Evolutionary conservation across 2,888 invertebrate species (phyloP).

Genomic region (Spicauda simplicius): DNA sequence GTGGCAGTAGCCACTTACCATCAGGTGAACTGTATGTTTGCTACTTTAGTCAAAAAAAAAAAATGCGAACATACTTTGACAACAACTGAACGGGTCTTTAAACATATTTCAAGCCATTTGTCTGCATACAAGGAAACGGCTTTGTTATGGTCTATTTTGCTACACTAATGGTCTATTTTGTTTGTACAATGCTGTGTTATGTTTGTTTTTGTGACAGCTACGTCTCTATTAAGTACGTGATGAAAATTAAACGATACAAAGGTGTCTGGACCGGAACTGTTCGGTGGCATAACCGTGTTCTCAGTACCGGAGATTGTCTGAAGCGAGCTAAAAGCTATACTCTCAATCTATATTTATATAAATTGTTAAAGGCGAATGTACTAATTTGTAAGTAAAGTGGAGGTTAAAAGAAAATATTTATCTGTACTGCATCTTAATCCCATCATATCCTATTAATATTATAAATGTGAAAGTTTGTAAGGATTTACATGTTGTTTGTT

Average conservation of each 20-base stretch:
- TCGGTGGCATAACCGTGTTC: conserved; percentile 24
- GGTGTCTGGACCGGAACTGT: conserved; percentile 42
- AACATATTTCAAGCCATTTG: not conserved
- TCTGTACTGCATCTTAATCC: too few species aligned
- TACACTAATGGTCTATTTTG: not conserved
- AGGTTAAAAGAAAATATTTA: too few species aligned
- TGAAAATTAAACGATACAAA: conserved; percentile 43
- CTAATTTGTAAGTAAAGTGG: too few species aligned
- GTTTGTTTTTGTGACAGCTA: conserved; percentile 38
- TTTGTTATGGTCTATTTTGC: not conserved
- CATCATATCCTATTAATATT: too few species aligned
- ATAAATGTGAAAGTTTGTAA: too few species aligned
- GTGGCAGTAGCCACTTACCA: too few species aligned
- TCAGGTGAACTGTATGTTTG: too few species aligned
- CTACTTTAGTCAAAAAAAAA: too few species aligned
- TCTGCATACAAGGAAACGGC: conserved; percentile 5
- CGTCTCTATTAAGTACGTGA: conserved; percentile 51
- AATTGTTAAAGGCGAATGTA: too few species aligned
- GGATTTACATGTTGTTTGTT: too few species aligned
- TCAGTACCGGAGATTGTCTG: not conserved
- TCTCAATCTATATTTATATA: too few species aligned
- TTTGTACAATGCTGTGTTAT: not conserved
- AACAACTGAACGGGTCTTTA: not conserved
- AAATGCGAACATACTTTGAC: not conserved
- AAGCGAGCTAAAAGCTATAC: not conserved